Percentiles rank a stretch among this genome's conserved stretches.
Evolutionary conservation across 2,797 vertebrate species (phyloP).

Genomic region (Sebastes cheni): DNA sequence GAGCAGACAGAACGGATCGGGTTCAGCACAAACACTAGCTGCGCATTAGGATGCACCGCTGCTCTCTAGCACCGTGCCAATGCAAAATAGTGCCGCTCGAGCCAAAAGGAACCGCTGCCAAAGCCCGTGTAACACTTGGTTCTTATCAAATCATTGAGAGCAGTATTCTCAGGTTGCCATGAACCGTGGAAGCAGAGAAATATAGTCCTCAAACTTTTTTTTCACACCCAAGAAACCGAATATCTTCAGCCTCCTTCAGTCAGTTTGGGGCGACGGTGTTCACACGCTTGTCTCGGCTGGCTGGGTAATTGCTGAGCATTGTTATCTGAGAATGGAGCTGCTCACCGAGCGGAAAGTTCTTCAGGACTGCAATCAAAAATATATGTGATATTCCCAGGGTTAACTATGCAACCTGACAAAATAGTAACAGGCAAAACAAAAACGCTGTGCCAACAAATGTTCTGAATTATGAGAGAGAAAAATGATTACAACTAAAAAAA

Average conservation of each 20-base stretch:
- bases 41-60: conserved; percentile 29
- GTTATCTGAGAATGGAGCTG: conserved; percentile 54
- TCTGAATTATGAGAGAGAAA: conserved; percentile 37
- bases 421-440: conserved; percentile 35
- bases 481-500: conserved; percentile 20
- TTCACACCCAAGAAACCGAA: conserved; percentile 37
- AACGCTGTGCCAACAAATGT: conserved; percentile 38
- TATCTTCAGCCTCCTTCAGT: conserved; percentile 17
- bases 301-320: conserved; percentile 34
- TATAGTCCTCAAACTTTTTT: not conserved
- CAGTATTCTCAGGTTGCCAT: conserved; percentile 37
- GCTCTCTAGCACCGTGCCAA: conserved; percentile 6
- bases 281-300: conserved; percentile 35
- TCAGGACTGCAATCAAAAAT: conserved; percentile 32
- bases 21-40: conserved; percentile 20
- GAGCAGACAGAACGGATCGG: conserved; percentile 25
- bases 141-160: conserved; percentile 41
- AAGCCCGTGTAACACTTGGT: conserved; percentile 25
- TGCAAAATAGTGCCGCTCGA: not conserved
- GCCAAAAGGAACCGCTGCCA: conserved; percentile 15
- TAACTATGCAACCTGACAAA: conserved; percentile 44
- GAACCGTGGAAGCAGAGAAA: conserved; percentile 9
- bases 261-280: conserved; percentile 33
- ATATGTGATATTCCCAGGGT: conserved; percentile 42
- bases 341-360: conserved; percentile 28